Percentiles rank a stretch among this genome's conserved stretches.
These are phyloP conservation scores for Actinernus sp. DNA, from an alignment of 92 coral and sea anemone genomes.

Conservation along the genomic window DNA sequence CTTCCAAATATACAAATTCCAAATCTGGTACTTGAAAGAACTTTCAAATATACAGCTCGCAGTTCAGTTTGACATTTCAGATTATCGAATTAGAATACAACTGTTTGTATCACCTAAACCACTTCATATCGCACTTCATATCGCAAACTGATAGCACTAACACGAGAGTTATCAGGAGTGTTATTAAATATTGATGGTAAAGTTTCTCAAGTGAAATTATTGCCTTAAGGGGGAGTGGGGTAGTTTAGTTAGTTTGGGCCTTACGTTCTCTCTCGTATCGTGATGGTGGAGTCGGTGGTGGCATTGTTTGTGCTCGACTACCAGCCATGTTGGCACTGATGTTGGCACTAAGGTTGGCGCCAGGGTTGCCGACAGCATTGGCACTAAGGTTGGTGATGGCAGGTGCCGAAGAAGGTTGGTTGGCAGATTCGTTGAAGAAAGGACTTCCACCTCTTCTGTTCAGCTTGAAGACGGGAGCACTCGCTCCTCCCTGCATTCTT, in stretches of 20 bases:
- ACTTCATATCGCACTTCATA: too few species aligned
- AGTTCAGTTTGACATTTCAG: too few species aligned
- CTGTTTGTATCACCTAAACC: too few species aligned
- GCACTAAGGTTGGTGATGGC: neutral
- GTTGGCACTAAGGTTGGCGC: slow-evolving; percentile 8
- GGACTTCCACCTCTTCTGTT: slow-evolving; percentile 38
- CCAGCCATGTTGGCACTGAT: neutral
- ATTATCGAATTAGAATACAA: too few species aligned
- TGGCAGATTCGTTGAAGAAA: slow-evolving; percentile 42
- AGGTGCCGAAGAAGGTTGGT: neutral
- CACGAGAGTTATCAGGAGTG: too few species aligned
- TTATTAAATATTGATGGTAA: slow-evolving; percentile 8
- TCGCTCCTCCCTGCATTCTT: slow-evolving; percentile 19
- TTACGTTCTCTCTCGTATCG: slow-evolving; percentile 32
- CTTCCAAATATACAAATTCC: too few species aligned
- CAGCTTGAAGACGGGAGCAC: slow-evolving; percentile 16
- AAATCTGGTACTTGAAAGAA: too few species aligned
- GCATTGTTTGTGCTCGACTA: slow-evolving; percentile 12
- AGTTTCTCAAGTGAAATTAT: neutral
- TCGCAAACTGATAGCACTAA: too few species aligned
- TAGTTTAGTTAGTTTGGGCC: too few species aligned
- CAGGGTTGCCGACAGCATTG: slow-evolving; percentile 2
- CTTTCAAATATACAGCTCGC: too few species aligned
- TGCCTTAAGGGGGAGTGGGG: too few species aligned
- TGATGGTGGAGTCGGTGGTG: slow-evolving; percentile 26